Evolutionary conservation across 2,888 invertebrate genomes (phyloP).

Genomic region (Leucophenga maculata): DNA sequence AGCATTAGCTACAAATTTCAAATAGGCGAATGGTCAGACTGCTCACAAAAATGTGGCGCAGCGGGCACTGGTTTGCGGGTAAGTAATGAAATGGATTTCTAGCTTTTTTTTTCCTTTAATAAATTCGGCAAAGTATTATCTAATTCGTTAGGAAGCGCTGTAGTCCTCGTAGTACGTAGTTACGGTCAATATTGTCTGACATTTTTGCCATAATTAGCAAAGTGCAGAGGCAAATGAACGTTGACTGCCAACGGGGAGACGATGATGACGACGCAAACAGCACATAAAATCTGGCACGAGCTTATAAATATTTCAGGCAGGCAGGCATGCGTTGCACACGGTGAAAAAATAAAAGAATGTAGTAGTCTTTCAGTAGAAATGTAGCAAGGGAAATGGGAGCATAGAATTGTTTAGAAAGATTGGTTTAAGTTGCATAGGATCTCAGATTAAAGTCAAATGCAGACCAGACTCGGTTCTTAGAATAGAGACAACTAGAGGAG

Average conservation of each 20-base stretch:
- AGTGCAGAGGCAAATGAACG: conserved; percentile 39
- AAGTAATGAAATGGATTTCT: conserved; percentile 40
- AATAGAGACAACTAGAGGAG: too few relatives aligned
- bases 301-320: conserved; percentile 55
- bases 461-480: too few relatives aligned
- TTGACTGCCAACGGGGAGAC: not conserved
- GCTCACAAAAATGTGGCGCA: conserved; percentile 87
- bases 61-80: conserved; percentile 75
- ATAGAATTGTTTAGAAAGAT: too few relatives aligned
- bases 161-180: too few relatives aligned
- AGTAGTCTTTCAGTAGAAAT: too few relatives aligned
- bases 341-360: too few relatives aligned
- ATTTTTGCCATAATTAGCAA: conserved; percentile 56
- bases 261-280: not conserved
- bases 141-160: not conserved
- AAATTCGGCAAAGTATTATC: conserved; percentile 4
- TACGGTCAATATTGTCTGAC: conserved; percentile 22
- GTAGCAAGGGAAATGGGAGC: too few relatives aligned
- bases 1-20: conserved; percentile 83
- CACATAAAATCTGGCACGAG: conserved; percentile 44
- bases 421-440: too few relatives aligned
- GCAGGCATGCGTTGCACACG: not conserved
- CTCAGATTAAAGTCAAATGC: too few relatives aligned
- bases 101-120: not conserved
- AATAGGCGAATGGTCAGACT: conserved; percentile 88